These are phyloP conservation scores for Arctocebus calabarensis DNA, from an alignment of 2,797 vertebrate genomes.

Conservation along the genomic window DNA sequence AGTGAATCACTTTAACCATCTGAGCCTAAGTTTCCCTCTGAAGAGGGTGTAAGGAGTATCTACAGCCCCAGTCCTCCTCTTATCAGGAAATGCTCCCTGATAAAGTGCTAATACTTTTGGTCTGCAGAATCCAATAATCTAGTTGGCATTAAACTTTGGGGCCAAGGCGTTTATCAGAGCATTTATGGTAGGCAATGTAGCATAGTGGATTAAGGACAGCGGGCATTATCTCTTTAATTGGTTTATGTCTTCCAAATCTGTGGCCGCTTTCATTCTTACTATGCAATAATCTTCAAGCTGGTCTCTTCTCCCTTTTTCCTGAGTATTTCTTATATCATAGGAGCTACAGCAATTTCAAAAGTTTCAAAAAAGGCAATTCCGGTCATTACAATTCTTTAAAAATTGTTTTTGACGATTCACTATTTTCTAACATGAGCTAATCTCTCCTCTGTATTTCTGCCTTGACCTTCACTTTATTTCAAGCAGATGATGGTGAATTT, in stretches of 20 bases:
- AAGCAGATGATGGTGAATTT: neutral
- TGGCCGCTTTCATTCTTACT: neutral
- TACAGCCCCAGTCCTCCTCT: neutral
- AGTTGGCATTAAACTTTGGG: neutral
- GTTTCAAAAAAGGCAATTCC: neutral
- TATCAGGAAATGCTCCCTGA: neutral
- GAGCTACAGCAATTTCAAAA: neutral
- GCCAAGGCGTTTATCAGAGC: neutral
- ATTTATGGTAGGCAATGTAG: neutral
- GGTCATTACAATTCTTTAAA: neutral
- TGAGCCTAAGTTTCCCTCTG: neutral
- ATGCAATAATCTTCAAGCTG: neutral
- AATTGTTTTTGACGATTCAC: neutral
- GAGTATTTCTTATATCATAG: neutral
- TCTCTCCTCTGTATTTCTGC: neutral
- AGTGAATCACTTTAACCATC: neutral
- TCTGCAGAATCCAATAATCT: neutral
- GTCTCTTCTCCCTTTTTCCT: neutral
- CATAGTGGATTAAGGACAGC: neutral
- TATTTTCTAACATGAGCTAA: neutral
- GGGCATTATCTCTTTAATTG: neutral
- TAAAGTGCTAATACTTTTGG: conserved; percentile 22
- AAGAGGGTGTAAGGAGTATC: neutral
- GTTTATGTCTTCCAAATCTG: neutral
- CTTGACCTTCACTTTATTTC: neutral